Conservation (phyloP, 2,113 vertebrate species). For the Penelope pileata region DNA sequence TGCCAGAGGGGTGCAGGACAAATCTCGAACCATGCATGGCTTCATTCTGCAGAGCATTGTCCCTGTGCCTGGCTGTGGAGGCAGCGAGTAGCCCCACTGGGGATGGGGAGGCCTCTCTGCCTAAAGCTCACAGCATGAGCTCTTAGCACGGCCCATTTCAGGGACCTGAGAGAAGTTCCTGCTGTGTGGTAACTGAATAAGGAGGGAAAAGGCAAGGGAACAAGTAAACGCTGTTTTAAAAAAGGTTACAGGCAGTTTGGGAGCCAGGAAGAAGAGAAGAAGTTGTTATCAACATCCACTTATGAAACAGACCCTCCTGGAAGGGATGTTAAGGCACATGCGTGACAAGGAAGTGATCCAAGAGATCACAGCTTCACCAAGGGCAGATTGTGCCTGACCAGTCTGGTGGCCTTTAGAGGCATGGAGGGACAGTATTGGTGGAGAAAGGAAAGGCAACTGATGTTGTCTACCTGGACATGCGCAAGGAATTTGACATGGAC, state of each 20-base stretch:
- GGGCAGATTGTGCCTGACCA: too few species aligned
- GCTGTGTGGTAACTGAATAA: neutral
- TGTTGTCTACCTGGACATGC: too few species aligned
- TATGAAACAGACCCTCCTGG: too few species aligned
- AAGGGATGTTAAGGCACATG: too few species aligned
- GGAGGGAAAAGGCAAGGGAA: neutral
- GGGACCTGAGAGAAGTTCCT: neutral
- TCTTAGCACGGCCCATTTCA: neutral
- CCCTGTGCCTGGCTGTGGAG: accelerated
- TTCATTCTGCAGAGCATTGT: neutral
- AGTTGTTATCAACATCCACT: neutral
- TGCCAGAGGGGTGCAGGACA: neutral
- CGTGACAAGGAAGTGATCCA: too few species aligned
- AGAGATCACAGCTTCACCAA: too few species aligned
- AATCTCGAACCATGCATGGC: neutral
- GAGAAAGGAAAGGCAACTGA: too few species aligned
- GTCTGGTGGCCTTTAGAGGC: too few species aligned
- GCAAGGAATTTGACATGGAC: too few species aligned
- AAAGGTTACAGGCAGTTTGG: neutral
- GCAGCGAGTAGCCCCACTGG: neutral
- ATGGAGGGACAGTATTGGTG: too few species aligned
- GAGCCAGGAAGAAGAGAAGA: neutral
- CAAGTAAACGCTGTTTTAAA: neutral
- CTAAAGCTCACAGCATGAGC: neutral
- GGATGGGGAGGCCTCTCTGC: neutral